These are phyloP conservation scores for Dasypus novemcinctus DNA, from an alignment of 2,113 vertebrate species.

Conservation along the genomic window DNA sequence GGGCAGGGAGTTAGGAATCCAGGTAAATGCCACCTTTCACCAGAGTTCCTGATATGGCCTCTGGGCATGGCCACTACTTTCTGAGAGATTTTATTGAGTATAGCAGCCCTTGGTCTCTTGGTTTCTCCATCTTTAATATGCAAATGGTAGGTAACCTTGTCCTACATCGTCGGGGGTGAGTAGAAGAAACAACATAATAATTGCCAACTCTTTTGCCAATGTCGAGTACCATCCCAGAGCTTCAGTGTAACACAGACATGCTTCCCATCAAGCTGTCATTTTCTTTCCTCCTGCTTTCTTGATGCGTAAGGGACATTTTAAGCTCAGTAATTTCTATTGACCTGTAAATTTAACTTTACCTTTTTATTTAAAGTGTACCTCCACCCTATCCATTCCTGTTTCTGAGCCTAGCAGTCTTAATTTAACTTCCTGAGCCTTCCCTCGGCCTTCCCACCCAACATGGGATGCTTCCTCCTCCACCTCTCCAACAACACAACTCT, in stretches of 20 bases:
- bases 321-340: not conserved
- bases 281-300: conserved; percentile 30
- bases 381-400: not conserved
- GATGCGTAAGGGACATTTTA: conserved; percentile 39
- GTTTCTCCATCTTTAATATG: not conserved
- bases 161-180: conserved; percentile 50
- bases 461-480: not conserved
- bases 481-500: not conserved
- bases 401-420: not conserved
- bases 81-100: not conserved
- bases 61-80: not conserved
- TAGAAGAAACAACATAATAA: conserved; percentile 45
- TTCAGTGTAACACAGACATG: conserved; percentile 10
- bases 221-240: conserved; percentile 28
- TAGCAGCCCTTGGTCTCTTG: conserved; percentile 5
- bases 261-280: conserved; percentile 55
- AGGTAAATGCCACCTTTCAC: not conserved
- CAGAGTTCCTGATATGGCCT: not conserved
- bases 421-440: conserved; percentile 38
- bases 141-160: conserved; percentile 21
- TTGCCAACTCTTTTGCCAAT: conserved; percentile 47
- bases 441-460: conserved; percentile 13
- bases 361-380: conserved; percentile 37
- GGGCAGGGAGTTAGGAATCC: conserved; percentile 34
- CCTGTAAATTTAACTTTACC: conserved; percentile 41